Evolutionary conservation across 2,113 vertebrate species (phyloP).

Genomic region (Pogona vitticeps): DNA sequence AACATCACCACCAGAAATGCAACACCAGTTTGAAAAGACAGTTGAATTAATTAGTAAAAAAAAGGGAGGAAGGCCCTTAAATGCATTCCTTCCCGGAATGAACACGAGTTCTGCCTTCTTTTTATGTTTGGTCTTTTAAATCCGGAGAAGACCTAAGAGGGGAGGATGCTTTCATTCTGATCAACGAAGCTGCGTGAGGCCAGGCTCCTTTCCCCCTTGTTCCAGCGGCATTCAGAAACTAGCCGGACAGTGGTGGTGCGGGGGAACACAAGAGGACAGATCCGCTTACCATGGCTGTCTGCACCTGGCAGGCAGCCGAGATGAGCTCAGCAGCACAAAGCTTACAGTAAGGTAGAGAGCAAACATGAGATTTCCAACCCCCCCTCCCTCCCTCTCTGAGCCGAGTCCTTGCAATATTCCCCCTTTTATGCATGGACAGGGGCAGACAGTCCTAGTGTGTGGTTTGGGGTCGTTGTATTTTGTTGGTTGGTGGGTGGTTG

Average conservation of each 20-base stretch:
- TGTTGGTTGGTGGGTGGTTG: no score
- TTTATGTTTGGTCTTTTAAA: background rate
- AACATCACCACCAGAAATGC: background rate
- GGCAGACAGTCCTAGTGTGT: background rate
- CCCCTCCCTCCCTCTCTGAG: background rate
- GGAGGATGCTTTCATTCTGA: no score
- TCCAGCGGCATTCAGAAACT: background rate
- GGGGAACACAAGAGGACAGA: background rate
- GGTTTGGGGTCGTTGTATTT: background rate
- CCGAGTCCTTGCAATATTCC: background rate
- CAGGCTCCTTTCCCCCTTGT: background rate
- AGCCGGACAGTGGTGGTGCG: background rate
- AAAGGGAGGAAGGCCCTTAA: background rate
- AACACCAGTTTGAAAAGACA: background rate
- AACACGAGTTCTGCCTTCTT: no score
- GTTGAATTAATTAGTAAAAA: background rate
- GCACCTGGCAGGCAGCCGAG: background rate
- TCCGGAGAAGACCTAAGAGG: background rate
- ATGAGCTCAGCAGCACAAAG: background rate
- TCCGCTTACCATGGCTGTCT: background rate
- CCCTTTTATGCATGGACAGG: conserved; percentile 3
- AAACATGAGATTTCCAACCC: background rate
- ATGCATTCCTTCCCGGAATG: background rate
- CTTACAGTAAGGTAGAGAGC: background rate
- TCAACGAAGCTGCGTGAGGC: background rate